These are phyloP conservation scores for Tauraco erythrolophus DNA, from an alignment of 2,113 vertebrate genomes.

Conservation along the genomic window DNA sequence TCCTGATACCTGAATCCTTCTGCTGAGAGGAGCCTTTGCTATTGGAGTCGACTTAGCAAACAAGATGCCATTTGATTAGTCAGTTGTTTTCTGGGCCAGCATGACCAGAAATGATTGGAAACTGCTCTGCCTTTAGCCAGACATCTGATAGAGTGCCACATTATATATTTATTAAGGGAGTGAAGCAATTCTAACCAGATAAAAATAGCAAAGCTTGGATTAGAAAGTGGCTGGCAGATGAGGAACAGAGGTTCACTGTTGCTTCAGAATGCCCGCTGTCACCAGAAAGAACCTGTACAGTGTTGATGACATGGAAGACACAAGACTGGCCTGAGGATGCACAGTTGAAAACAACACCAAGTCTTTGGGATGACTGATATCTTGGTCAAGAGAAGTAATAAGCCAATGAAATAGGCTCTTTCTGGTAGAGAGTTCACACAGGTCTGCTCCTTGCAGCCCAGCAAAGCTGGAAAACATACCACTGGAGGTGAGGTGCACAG, in stretches of 20 bases:
- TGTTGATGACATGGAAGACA: neutral
- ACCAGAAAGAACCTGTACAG: neutral
- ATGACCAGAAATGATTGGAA: neutral
- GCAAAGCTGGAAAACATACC: neutral
- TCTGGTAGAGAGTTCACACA: neutral
- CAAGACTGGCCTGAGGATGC: neutral
- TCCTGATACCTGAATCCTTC: neutral
- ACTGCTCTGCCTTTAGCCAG: neutral
- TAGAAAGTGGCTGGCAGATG: conserved; percentile 21
- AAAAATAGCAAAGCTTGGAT: conserved; percentile 48
- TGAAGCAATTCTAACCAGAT: conserved; percentile 37
- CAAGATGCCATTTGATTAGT: neutral
- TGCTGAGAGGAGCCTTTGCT: neutral
- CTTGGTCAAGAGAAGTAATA: neutral
- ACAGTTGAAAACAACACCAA: neutral
- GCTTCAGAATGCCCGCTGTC: neutral
- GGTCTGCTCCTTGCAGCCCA: neutral
- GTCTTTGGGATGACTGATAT: neutral
- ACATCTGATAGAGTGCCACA: conserved; percentile 5
- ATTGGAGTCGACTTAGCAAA: neutral
- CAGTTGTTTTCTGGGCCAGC: neutral
- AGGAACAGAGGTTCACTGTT: conserved; percentile 32
- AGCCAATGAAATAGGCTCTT: neutral
- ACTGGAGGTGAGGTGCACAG: neutral
- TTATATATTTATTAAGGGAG: conserved; percentile 43